These are phyloP conservation scores for Hexactinellida sp. DNA, from an alignment of 37 sponge, comb jelly and placozoan genomes.

Conservation along the genomic window DNA sequence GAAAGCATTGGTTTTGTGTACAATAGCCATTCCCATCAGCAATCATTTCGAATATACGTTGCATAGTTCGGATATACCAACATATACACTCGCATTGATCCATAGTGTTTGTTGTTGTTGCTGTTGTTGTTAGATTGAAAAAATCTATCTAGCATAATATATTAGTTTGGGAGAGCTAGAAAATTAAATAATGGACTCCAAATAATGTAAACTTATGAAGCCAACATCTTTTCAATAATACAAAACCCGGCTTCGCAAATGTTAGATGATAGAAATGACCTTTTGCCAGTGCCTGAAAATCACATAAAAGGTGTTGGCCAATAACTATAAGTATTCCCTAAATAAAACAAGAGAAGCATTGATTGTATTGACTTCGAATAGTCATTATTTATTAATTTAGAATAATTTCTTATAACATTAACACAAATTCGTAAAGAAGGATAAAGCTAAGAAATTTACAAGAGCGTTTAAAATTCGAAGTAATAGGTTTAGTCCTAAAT, in stretches of 20 bases:
- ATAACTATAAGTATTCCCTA: too few species aligned
- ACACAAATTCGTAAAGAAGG: neutral
- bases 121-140: too few species aligned
- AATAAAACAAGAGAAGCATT: neutral
- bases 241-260: too few species aligned
- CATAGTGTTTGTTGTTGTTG: too few species aligned
- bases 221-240: too few species aligned
- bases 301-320: too few species aligned
- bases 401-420: neutral
- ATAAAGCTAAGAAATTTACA: neutral
- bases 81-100: constrained; percentile 5
- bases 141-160: too few species aligned
- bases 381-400: neutral
- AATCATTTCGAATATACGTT: neutral
- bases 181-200: too few species aligned
- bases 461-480: neutral
- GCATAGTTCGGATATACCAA: neutral
- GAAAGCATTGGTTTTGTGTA: constrained; percentile 3
- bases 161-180: too few species aligned
- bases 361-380: too few species aligned
- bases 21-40: neutral
- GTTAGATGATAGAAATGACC: neutral
- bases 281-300: too few species aligned
- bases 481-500: neutral
- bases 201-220: too few species aligned